phyloP scores from a whole-genome alignment of 2,113 vertebrate species.

The Setophaga coronata region DNA sequence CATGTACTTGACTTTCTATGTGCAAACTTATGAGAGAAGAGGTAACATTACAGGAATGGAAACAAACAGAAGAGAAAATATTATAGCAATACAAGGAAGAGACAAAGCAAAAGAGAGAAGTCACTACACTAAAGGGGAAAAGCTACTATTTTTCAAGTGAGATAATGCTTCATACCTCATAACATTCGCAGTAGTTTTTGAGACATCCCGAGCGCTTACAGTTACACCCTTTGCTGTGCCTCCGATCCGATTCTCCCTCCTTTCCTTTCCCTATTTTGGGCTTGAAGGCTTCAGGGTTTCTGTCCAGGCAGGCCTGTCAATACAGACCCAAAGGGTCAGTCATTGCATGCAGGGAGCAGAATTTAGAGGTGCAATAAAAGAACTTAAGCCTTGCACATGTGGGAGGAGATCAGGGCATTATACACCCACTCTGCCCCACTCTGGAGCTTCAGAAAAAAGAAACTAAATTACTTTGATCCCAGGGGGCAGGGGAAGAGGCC shows the following conservation, averaged over 20 bases:
- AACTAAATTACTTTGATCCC: neutral
- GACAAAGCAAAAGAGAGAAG: neutral
- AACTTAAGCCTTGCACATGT: neutral
- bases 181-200: slow-evolving; percentile 99
- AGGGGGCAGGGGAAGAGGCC: neutral
- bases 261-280: slow-evolving; percentile 98
- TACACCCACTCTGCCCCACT: neutral
- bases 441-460: neutral
- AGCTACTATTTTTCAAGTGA: neutral
- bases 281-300: slow-evolving; percentile 98
- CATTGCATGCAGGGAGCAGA: neutral
- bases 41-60: neutral
- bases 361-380: neutral
- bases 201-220: slow-evolving; percentile 96
- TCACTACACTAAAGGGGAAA: neutral
- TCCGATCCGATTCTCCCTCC: slow-evolving; percentile 92
- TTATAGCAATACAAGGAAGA: neutral
- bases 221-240: slow-evolving; percentile 98
- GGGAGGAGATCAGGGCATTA: neutral
- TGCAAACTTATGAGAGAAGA: neutral
- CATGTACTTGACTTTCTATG: neutral
- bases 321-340: slow-evolving; percentile 34
- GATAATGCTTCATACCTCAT: slow-evolving; percentile 80
- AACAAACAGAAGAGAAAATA: neutral
- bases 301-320: slow-evolving; percentile 91